A percentile compares a stretch with the other conserved stretches of the same genome.
Conservation (phyloP, 2,113 vertebrate species). For the Tenrec ecaudatus region DNA sequence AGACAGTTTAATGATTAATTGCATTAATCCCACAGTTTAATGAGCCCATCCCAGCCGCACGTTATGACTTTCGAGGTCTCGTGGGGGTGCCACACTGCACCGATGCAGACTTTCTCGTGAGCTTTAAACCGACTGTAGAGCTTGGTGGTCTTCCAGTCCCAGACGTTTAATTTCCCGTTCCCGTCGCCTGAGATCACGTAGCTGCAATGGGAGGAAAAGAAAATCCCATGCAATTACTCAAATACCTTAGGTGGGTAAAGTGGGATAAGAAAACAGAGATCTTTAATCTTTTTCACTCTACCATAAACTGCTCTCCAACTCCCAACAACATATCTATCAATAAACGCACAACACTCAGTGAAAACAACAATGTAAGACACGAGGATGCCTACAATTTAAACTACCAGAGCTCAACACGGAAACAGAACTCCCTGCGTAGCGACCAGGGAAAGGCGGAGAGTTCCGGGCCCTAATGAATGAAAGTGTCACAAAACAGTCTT, state of each 20-base stretch:
- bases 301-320: neutral
- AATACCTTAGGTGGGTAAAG: neutral
- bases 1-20: constrained; percentile 27
- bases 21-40: constrained; percentile 97
- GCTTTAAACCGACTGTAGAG: constrained; percentile 98
- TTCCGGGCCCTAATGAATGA: neutral
- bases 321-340: neutral
- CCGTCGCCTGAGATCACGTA: constrained; percentile 99
- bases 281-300: constrained; percentile 36
- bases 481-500: neutral
- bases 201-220: constrained; percentile 83
- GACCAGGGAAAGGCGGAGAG: neutral
- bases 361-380: neutral
- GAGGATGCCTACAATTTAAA: neutral
- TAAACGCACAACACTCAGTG: neutral
- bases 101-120: constrained; percentile 98
- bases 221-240: constrained; percentile 58
- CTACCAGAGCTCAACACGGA: neutral
- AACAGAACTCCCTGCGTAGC: neutral
- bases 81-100: constrained; percentile 98
- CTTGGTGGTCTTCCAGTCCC: constrained; percentile 99
- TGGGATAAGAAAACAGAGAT: neutral
- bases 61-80: constrained; percentile 99
- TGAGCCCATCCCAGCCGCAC: constrained; percentile 98
- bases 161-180: constrained; percentile 99